These are phyloP conservation scores for Galemys pyrenaicus DNA, from an alignment of 2,113 vertebrate genomes.

Conservation along the genomic window DNA sequence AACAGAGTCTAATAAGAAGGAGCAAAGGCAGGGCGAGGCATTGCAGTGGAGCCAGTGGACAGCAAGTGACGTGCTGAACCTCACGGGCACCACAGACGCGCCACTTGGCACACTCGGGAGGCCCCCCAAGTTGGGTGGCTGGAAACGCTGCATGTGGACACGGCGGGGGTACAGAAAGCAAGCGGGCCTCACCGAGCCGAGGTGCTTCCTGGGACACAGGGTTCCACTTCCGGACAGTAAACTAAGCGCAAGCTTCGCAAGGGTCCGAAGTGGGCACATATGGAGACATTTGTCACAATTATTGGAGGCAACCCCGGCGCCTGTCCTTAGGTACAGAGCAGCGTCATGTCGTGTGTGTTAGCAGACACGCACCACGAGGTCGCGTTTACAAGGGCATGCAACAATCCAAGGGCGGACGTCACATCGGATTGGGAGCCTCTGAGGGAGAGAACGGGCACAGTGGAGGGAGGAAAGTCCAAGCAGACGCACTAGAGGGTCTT, in stretches of 20 bases:
- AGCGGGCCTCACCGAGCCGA: not conserved
- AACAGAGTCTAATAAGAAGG: not conserved
- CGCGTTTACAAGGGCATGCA: not conserved
- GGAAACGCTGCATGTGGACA: not conserved
- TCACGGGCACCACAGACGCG: not conserved
- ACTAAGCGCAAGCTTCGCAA: not conserved
- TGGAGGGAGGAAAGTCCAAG: not conserved
- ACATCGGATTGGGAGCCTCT: not conserved
- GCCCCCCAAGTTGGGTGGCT: not conserved
- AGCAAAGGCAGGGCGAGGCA: rapidly evolving
- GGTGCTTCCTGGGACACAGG: rapidly evolving
- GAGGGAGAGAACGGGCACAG: no score
- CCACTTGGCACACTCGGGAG: not conserved
- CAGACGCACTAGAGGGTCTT: not conserved
- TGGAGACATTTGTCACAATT: not conserved
- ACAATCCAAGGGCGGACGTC: not conserved
- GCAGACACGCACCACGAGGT: not conserved
- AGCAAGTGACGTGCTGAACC: not conserved
- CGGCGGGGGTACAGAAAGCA: not conserved
- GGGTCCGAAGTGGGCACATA: not conserved
- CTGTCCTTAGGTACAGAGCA: not conserved
- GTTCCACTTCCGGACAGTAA: not conserved
- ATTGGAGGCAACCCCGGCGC: not conserved
- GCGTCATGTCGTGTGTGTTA: no score
- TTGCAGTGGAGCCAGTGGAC: not conserved